Evolutionary conservation across 2,888 invertebrate species (phyloP).

Genomic region (Trichopoda pennipes): DNA sequence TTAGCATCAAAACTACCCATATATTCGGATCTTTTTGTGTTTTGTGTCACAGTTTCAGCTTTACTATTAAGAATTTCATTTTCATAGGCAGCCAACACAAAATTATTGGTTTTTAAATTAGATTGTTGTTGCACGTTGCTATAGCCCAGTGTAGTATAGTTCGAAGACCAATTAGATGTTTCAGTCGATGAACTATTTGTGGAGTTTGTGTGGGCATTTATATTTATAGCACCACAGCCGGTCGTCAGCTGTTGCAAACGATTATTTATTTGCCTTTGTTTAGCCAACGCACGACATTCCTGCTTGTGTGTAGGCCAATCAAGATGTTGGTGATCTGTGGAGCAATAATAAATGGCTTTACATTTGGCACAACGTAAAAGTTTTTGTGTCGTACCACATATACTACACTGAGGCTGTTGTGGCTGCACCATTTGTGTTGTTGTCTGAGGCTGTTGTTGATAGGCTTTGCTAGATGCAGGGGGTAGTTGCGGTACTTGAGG

Average conservation of each 20-base stretch:
- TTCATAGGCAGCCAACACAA: slow-evolving; percentile 70
- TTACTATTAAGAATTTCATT: slow-evolving; percentile 71
- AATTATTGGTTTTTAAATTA: slow-evolving; percentile 38
- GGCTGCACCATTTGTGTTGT: slow-evolving; percentile 41
- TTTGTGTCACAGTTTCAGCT: slow-evolving; percentile 68
- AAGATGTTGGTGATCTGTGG: slow-evolving; percentile 88
- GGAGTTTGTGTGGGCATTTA: slow-evolving; percentile 52
- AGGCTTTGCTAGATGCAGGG: slow-evolving; percentile 6
- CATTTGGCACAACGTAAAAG: slow-evolving; percentile 89
- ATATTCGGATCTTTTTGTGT: slow-evolving; percentile 62
- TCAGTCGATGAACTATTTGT: slow-evolving; percentile 22
- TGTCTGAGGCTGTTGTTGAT: slow-evolving; percentile 25
- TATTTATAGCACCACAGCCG: slow-evolving; percentile 69
- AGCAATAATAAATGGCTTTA: slow-evolving; percentile 88
- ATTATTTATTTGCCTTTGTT: slow-evolving; percentile 73
- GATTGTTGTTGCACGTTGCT: slow-evolving; percentile 46
- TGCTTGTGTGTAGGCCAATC: slow-evolving; percentile 90
- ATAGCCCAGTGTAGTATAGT: slow-evolving; percentile 71
- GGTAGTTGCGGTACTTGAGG: slow-evolving; percentile 23
- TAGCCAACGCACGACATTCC: slow-evolving; percentile 82
- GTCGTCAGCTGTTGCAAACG: slow-evolving; percentile 73
- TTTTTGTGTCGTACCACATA: slow-evolving; percentile 77
- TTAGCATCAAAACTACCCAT: slow-evolving; percentile 65
- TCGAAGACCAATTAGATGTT: slow-evolving; percentile 69
- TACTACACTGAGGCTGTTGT: slow-evolving; percentile 72